These are phyloP conservation scores for Phrixothrix hirtus DNA, from an alignment of 2,888 invertebrate species.

Conservation along the genomic window DNA sequence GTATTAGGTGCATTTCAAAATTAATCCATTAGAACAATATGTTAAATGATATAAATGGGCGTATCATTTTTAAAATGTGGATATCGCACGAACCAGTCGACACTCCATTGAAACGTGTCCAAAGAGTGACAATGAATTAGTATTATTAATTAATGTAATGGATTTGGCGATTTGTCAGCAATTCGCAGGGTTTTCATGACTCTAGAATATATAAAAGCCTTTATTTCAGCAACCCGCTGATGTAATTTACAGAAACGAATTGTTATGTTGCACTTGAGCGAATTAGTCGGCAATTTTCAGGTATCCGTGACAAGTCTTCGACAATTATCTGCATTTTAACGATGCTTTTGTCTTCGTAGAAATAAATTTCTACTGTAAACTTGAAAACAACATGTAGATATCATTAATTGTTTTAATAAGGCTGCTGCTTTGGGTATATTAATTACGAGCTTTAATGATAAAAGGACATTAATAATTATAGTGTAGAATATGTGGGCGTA, in stretches of 20 bases:
- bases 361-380: too few relatives aligned
- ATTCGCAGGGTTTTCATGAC: slow-evolving; percentile 27
- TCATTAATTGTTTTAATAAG: too few relatives aligned
- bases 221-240: slow-evolving; percentile 17
- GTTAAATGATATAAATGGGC: too few relatives aligned
- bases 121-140: slow-evolving; percentile 13
- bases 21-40: too few relatives aligned
- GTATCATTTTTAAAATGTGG: neutral
- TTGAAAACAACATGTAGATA: too few relatives aligned
- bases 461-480: slow-evolving; percentile 9
- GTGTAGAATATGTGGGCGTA: neutral
- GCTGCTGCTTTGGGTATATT: too few relatives aligned
- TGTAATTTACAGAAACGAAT: slow-evolving; percentile 20
- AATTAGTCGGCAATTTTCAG: slow-evolving; percentile 17
- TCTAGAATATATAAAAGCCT: slow-evolving; percentile 17
- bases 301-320: neutral
- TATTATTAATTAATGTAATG: slow-evolving; percentile 41
- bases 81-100: neutral
- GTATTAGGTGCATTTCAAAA: too few relatives aligned
- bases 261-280: slow-evolving; percentile 17
- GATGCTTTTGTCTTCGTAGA: too few relatives aligned
- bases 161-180: slow-evolving; percentile 39
- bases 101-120: slow-evolving; percentile 4
- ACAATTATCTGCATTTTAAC: too few relatives aligned
- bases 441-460: too few relatives aligned